Conservation (phyloP, 2,113 vertebrate species). For the Osmerus mordax region DNA sequence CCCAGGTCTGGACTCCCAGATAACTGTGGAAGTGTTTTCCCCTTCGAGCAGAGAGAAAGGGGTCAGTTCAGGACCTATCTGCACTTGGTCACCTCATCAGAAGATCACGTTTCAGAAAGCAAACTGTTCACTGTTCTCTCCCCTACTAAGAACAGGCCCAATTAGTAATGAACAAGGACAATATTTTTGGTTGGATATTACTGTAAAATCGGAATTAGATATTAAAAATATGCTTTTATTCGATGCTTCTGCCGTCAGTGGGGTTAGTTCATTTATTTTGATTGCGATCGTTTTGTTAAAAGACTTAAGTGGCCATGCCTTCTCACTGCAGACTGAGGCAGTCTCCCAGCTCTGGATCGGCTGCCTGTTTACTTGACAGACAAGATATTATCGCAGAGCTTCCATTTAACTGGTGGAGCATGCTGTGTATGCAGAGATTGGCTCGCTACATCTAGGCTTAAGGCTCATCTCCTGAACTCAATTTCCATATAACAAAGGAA, state of each 20-base stretch:
- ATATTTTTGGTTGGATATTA: too few species aligned
- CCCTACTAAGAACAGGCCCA: not conserved
- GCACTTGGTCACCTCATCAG: conserved; percentile 17
- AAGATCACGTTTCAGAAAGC: not conserved
- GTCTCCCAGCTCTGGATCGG: not conserved
- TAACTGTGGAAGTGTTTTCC: conserved; percentile 40
- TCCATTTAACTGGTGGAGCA: not conserved
- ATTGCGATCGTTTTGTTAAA: too few species aligned
- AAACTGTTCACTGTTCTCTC: not conserved
- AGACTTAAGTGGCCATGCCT: not conserved
- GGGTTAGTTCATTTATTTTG: too few species aligned
- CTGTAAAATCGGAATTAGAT: too few species aligned
- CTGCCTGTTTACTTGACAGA: conserved; percentile 20
- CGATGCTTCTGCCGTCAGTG: too few species aligned
- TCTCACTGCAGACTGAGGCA: not conserved
- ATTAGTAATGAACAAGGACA: too few species aligned
- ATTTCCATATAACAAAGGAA: not conserved
- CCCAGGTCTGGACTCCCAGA: conserved; percentile 47
- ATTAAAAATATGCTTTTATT: too few species aligned
- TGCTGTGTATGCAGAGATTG: not conserved
- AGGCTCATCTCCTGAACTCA: conserved; percentile 1
- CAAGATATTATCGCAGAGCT: conserved; percentile 23
- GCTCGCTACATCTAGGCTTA: not conserved
- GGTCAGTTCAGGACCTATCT: conserved; percentile 6
- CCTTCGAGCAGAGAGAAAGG: not conserved